Evolutionary conservation across 1,140 invertebrate species (phyloP).

Genomic region (Carcinoscorpius rotundicauda): DNA sequence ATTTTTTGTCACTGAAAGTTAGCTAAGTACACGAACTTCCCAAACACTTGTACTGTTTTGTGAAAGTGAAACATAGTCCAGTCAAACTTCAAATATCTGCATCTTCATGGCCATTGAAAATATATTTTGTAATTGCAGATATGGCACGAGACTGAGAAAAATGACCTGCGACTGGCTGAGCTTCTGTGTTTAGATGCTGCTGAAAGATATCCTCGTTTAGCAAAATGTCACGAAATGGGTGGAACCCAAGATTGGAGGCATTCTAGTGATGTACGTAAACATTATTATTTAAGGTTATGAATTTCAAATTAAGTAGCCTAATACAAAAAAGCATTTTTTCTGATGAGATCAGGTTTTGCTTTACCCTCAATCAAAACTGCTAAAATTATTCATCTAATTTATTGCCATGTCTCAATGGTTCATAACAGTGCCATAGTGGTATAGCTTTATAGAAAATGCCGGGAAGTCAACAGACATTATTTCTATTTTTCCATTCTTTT

Average conservation of each 20-base stretch:
- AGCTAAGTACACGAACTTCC: too few species aligned
- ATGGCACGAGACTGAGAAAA: conserved; percentile 74
- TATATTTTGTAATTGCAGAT: conserved; percentile 38
- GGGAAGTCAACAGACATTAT: too few species aligned
- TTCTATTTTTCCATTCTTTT: too few species aligned
- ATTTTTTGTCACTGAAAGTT: too few species aligned
- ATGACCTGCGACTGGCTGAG: conserved; percentile 70
- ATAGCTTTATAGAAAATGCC: too few species aligned
- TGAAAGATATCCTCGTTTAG: conserved; percentile 48
- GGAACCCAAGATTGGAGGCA: conserved; percentile 80
- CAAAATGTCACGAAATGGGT: conserved; percentile 85
- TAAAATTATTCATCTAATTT: too few species aligned
- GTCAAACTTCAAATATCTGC: too few species aligned
- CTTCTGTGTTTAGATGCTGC: conserved; percentile 70
- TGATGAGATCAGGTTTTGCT: neutral
- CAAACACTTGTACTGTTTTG: too few species aligned
- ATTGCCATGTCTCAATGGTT: too few species aligned
- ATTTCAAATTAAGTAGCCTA: neutral
- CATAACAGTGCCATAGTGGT: too few species aligned
- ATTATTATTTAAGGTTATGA: neutral
- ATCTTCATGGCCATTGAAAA: too few species aligned
- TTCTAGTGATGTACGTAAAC: conserved; percentile 44
- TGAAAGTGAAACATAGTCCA: too few species aligned
- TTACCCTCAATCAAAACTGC: neutral
- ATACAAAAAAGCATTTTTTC: neutral